Evolutionary conservation across 2,797 vertebrate species (phyloP).

Genomic region (Sus cebifrons): DNA sequence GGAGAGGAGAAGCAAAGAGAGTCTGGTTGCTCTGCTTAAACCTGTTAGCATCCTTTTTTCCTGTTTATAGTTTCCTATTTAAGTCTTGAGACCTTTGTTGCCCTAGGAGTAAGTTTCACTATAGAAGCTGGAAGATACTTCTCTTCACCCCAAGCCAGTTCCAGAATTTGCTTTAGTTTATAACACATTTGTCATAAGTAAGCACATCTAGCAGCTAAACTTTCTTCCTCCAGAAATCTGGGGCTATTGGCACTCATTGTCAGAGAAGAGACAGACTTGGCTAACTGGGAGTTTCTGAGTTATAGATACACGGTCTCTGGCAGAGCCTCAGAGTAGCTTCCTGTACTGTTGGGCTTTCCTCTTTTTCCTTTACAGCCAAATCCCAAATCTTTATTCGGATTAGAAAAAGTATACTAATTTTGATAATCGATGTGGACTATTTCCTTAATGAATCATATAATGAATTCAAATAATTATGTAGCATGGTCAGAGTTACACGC

Average conservation of each 20-base stretch:
- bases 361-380: constrained; percentile 31
- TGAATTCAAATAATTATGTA: constrained; percentile 19
- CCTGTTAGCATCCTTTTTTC: constrained; percentile 37
- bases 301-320: not conserved
- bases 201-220: not conserved
- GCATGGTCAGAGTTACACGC: not conserved
- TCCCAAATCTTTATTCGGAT: constrained; percentile 17
- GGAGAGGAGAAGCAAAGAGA: not conserved
- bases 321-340: constrained; percentile 1
- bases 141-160: not conserved
- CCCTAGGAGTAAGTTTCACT: not conserved
- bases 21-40: not conserved
- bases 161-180: constrained; percentile 54
- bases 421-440: not conserved
- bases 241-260: not conserved
- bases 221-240: not conserved
- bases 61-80: constrained; percentile 16
- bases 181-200: not conserved
- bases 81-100: constrained; percentile 43
- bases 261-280: not conserved
- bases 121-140: not conserved
- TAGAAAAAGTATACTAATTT: constrained; percentile 13
- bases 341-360: not conserved
- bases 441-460: not conserved
- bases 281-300: constrained; percentile 33